Evolutionary conservation across 2,113 vertebrate genomes (phyloP), one percentile per base, ranked within the genome.

Genomic region (Dolichotis patagonum): DNA sequence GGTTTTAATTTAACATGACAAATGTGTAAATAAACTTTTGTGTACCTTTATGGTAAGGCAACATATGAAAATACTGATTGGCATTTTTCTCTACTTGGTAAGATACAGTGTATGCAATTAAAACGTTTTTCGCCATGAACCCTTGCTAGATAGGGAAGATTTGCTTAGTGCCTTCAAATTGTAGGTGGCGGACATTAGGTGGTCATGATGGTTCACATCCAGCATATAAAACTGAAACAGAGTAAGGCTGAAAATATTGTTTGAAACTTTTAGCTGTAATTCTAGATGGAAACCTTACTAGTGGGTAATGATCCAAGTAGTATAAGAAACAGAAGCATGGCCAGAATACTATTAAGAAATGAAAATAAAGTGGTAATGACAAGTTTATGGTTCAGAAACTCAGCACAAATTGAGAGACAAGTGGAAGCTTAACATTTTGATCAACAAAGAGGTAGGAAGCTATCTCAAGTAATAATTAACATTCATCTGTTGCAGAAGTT

Each of bases 1-100:
- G n/a, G 16, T 91, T 95, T 95, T 67, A 85, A 73, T 94, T 95
- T 89, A 86, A 85, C 58, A 54, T 71, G 67, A 95, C 65, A 46
- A 14, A 49, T 93, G 19, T 88, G 20, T 89, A 94, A 95, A 54
- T 52, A 95, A 91, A 65, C 73, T 43, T 52, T 52, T 56, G 32
- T 73, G 5, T 80, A 73, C 54, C 11, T 90, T 92, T 80, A 28
- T 49, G 56, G 11, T 49, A 69, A 94, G 35, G 20, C 38, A 83
- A 4, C 58, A 28, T 87, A 6, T 90, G 19, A 75, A 95, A 90
- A 65, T 97, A 85, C 5, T 84, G 69, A 84, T 41, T 91, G 93
- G 9, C 85, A 49, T 65, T 96, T 96, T 96, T 94, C 26, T 85
- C 10, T 88, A 73, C 26, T 89, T 95, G 80, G 38, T 92, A 46